phyloP scores from a whole-genome alignment of 2,797 vertebrate genomes.

The Acanthurus tractus region DNA sequence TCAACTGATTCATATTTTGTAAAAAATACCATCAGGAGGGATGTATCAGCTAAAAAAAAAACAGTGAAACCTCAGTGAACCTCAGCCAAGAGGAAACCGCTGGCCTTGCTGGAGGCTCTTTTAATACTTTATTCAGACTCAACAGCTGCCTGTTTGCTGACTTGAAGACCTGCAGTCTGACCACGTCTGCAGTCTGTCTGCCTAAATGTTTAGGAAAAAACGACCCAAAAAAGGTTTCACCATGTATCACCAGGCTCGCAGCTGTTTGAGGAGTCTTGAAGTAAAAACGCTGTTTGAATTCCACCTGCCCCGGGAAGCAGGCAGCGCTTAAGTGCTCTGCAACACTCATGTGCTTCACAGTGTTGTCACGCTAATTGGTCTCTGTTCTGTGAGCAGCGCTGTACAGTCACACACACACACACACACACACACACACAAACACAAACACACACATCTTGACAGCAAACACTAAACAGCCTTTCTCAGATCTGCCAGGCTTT shows the following conservation, averaged over 20 bases:
- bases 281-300: constrained; percentile 36
- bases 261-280: constrained; percentile 15
- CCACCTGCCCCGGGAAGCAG: background rate
- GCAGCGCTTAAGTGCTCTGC: constrained; percentile 18
- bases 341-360: constrained; percentile 29
- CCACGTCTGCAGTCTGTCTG: background rate
- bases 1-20: constrained; percentile 7
- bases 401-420: constrained; percentile 24
- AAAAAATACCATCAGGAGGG: constrained; percentile 10
- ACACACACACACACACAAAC: constrained; percentile 18
- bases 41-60: constrained; percentile 11
- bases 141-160: background rate
- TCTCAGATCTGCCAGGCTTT: constrained; percentile 69
- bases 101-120: constrained; percentile 5
- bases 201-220: constrained; percentile 9
- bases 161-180: background rate
- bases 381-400: constrained; percentile 35
- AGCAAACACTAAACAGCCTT: constrained; percentile 57
- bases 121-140: background rate
- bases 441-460: constrained; percentile 30
- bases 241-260: background rate
- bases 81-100: background rate
- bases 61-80: constrained; percentile 11
- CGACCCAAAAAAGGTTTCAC: background rate
- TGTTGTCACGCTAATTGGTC: constrained; percentile 55